Conservation (phyloP, 2,113 vertebrate genomes). For the Orthonyx spaldingii region DNA sequence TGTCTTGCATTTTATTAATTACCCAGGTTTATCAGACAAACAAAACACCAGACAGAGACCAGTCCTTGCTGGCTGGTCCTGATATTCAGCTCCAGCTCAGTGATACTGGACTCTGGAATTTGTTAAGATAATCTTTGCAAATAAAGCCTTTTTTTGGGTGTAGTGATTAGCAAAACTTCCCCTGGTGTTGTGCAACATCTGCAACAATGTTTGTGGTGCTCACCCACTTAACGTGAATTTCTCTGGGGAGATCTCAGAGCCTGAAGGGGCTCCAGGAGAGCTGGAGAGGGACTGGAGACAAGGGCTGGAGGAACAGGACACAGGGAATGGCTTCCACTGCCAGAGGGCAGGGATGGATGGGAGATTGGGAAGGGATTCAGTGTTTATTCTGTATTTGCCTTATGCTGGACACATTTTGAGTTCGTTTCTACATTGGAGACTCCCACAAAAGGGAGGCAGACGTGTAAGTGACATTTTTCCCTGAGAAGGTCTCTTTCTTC, state of each 20-base stretch:
- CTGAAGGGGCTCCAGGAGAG: background rate
- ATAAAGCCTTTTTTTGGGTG: background rate
- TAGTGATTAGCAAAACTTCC: background rate
- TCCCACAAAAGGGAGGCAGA: background rate
- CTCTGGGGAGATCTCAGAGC: background rate
- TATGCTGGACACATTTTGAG: no score
- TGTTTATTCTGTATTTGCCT: background rate
- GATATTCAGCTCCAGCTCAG: background rate
- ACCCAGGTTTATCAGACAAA: background rate
- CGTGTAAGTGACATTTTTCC: accelerated
- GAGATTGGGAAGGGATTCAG: background rate
- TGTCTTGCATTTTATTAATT: background rate
- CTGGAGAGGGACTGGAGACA: background rate
- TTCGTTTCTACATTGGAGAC: background rate
- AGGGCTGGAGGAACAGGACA: background rate
- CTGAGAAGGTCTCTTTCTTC: background rate
- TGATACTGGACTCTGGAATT: background rate
- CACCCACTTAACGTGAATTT: accelerated
- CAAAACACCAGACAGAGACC: background rate
- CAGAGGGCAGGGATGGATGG: background rate
- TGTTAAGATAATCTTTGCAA: background rate
- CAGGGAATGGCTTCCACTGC: background rate
- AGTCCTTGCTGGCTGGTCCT: background rate
- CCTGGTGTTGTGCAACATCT: background rate
- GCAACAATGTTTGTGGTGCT: background rate